Conservation (phyloP, 2,888 invertebrate species). For the Ophion ellenae region DNA sequence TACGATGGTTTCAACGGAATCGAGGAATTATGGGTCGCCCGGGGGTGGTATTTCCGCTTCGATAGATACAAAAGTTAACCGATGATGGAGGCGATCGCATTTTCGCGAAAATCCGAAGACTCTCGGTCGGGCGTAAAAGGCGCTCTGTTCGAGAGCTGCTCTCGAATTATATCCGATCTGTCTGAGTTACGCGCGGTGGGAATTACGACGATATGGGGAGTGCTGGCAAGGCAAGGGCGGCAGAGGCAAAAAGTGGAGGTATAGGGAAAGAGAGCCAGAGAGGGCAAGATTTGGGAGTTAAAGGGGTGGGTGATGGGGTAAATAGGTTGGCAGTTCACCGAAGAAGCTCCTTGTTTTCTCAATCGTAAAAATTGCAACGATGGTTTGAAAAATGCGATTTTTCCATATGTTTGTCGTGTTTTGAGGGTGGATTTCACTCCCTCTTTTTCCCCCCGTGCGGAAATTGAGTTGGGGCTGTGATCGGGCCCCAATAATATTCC, state of each 20-base stretch:
- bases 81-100: constrained; percentile 5
- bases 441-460: too few species aligned
- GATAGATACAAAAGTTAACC: constrained; percentile 39
- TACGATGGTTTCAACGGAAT: constrained; percentile 49
- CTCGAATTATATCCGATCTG: constrained; percentile 44
- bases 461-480: too few species aligned
- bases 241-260: not conserved
- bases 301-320: too few species aligned
- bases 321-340: too few species aligned
- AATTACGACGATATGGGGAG: not conserved
- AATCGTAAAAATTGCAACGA: too few species aligned
- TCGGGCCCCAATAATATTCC: too few species aligned
- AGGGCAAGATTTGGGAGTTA: too few species aligned
- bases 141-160: constrained; percentile 11
- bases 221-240: not conserved
- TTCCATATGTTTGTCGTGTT: too few species aligned
- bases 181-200: constrained; percentile 20
- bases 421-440: too few species aligned
- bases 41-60: constrained; percentile 37
- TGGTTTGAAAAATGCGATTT: too few species aligned
- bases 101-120: constrained; percentile 30
- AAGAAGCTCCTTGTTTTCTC: too few species aligned
- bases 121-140: constrained; percentile 1
- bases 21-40: constrained; percentile 60
- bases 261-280: not conserved